Evolutionary conservation across 1,140 invertebrate genomes (phyloP), one percentile per base, ranked within the genome.

Genomic region (Hylaeus volcanicus): DNA sequence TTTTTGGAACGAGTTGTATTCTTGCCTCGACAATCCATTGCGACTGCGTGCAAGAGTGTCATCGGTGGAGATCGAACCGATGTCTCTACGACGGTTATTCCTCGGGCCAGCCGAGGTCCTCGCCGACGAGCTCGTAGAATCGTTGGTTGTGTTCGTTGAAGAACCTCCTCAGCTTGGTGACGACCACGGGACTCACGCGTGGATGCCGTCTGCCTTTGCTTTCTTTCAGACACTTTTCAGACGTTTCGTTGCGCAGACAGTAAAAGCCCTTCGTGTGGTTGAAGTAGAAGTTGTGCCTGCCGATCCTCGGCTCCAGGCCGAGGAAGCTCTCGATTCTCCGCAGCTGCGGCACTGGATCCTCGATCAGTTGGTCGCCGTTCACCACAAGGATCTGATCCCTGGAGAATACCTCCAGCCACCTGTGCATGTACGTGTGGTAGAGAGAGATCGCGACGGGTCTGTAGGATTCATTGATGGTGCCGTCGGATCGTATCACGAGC

Each of bases 181-280:
- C 95, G 15, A 98, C 96, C 41, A 95, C 93, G 0, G 96, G 95
- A 89, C 97, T 96, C 12, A 99, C 97, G 45, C 96, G 94, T 0
- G 98, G 98, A 94, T 99, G 98, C 86, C 96, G 95, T 3, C 99
- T 95, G 4, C 99, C 99, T 92, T 99, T 99, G 74, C 98, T 98
- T 89, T 99, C 98, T 4, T 97, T 95, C 76, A 99, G 94, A 93
- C 99, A 99, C 89, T 98, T 96, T 88, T 98, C 97, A 45, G 96
- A 95, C 5, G 96, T 97, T 83, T 97, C 96, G 88, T 97, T 97
- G 55, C 97, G 95, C 81, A 99, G 94, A 93, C 99, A 99, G 89
- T 98, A 99, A 93, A 99, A 99, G 4, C 98, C 98, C 93, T 99
- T 99, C 26, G 98, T 98, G 91, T 97, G 96, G 93, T 99, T 99